These are phyloP conservation scores for Acromyrmex echinatior DNA, from an alignment of 1,140 invertebrate species.

Conservation along the genomic window DNA sequence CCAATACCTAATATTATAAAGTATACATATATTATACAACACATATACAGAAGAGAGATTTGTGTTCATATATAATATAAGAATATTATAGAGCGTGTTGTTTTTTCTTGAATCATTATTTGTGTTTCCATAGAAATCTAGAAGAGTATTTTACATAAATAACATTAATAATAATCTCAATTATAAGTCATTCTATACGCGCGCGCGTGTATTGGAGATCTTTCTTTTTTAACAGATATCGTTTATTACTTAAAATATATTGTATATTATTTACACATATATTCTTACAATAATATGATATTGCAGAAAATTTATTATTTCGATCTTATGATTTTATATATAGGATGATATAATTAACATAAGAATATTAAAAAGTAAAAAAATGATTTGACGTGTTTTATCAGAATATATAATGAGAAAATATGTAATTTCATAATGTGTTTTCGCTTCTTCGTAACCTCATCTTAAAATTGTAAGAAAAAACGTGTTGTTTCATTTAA, in stretches of 20 bases:
- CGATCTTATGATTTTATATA: background rate
- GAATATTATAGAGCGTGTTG: background rate
- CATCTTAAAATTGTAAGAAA: background rate
- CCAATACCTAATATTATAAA: too few species aligned
- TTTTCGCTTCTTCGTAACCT: background rate
- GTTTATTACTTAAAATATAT: background rate
- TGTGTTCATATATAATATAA: background rate
- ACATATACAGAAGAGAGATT: background rate
- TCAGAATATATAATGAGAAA: background rate
- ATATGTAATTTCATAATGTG: background rate
- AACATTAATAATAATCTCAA: background rate
- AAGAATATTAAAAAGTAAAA: background rate
- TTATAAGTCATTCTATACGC: too few species aligned
- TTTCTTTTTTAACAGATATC: background rate
- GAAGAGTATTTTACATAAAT: background rate
- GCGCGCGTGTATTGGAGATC: background rate
- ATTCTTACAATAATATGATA: background rate
- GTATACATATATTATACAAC: too few species aligned
- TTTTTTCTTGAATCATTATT: background rate
- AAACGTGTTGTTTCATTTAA: background rate
- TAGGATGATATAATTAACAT: background rate
- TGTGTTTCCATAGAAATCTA: too few species aligned
- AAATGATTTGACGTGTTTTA: background rate
- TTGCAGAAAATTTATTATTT: background rate
- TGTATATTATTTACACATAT: background rate